Percentiles rank a stretch among this genome's conserved stretches.
Conservation (phyloP, 2,888 invertebrate genomes). For the Holacanthella duospinosa region DNA sequence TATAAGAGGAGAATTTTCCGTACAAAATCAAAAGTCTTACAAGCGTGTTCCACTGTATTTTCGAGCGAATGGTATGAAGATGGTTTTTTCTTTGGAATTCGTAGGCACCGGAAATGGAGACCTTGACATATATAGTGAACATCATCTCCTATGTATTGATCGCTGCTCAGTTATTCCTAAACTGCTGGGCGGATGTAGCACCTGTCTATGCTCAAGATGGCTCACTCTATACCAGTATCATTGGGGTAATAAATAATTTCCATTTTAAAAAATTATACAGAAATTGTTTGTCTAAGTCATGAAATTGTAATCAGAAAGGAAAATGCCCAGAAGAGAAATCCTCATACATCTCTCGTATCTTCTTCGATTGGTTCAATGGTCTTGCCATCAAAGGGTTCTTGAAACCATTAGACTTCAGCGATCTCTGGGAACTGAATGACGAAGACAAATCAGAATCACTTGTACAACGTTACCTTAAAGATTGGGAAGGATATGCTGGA, state of each 20-base stretch:
- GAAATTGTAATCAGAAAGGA: conserved; percentile 52
- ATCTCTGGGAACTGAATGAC: conserved; percentile 83
- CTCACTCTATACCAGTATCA: conserved; percentile 39
- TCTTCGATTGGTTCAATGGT: conserved; percentile 84
- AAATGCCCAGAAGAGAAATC: conserved; percentile 77
- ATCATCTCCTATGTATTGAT: conserved; percentile 66
- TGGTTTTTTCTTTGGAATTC: neutral
- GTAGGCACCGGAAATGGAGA: conserved; percentile 1
- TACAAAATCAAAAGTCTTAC: too few relatives aligned
- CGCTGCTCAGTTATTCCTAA: conserved; percentile 59
- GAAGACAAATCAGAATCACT: conserved; percentile 68
- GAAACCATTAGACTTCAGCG: conserved; percentile 64
- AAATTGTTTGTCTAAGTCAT: too few relatives aligned
- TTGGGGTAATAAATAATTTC: neutral
- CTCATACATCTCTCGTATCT: conserved; percentile 73
- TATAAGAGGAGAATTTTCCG: too few relatives aligned
- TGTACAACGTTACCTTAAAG: conserved; percentile 61
- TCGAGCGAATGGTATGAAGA: too few relatives aligned
- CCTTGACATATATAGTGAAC: conserved; percentile 50
- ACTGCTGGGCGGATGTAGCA: conserved; percentile 64
- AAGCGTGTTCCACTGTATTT: too few relatives aligned
- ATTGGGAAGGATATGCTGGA: too few relatives aligned
- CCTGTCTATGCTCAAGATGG: conserved; percentile 29
- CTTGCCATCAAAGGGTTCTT: conserved; percentile 75
- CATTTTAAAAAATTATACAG: neutral